Base-by-base conservation (phyloP, 2,113 vertebrate species). In the Nanger granti region DNA sequence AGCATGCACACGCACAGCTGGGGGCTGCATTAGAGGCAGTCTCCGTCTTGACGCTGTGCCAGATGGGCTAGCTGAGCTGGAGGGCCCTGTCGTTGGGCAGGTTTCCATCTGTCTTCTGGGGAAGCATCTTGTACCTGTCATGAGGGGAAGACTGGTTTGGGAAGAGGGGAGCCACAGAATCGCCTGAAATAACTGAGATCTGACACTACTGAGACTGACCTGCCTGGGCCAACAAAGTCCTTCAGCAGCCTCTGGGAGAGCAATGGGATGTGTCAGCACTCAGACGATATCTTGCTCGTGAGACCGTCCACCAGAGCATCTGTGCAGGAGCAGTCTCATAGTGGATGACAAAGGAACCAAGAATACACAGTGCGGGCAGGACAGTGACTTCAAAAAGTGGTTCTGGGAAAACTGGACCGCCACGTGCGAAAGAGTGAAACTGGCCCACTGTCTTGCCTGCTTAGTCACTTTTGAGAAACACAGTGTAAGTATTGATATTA, bases 261-360 rank as follows among this genome's bases (percentile, higher is more conserved):
- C 9, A 18, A 4, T 0, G 49, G 18, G 31, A 13, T 84, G 18
- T n/a, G 10, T 54, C 49, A n/a, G 17, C 80, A 8, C 49, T n/a
- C 17, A 6, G 80, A 2, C 1, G 1, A 10, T 3, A 5, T 2
- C 17, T 52, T 1, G 4, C 29, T 34, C 15, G 0, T 34, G 79
- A 82, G 17, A 18, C 29, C 5, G 17, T 31, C 41, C 47, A 20
- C 9, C 47, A 4, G 3, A 34, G 80, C 47, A 10, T 31, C 29
- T 20, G 29, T 7, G 47, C 1, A 52, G 47, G 47, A 83, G 47
- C 29, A 34, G 47, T 20, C 52, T 9, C 80, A 0, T 6, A 44
- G 44, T 20, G 80, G 79, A 22, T n/a, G 82, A 37, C 52, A 55
- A 26, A 55, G 82, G 52, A 55, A 24, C 31, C 52, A 4, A 31